A percentile compares a stretch with the other conserved stretches of the same genome.
Conservation (phyloP, 2,113 vertebrate genomes). For the Rhinogobius similis region DNA sequence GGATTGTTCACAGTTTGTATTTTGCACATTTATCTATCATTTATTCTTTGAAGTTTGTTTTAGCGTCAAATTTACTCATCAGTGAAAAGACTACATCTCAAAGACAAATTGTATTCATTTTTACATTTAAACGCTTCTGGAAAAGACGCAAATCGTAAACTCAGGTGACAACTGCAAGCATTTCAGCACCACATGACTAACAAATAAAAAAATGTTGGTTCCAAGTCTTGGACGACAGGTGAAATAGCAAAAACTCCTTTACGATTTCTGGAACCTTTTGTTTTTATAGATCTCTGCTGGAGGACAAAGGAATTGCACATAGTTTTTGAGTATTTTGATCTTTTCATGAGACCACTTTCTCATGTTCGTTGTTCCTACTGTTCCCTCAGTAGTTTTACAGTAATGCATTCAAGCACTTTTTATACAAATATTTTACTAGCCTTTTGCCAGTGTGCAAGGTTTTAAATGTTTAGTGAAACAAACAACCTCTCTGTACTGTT, state of each 20-base stretch:
- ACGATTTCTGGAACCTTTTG: not conserved
- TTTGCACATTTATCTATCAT: conserved; percentile 92
- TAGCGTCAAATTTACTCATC: conserved; percentile 81
- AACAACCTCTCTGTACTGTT: conserved; percentile 62
- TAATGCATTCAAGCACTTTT: conserved; percentile 92
- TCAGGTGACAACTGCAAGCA: conserved; percentile 75
- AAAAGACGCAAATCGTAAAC: conserved; percentile 67
- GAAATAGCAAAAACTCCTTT: not conserved
- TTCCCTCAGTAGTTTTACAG: conserved; percentile 46
- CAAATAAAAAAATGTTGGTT: conserved; percentile 32
- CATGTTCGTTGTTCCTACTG: conserved; percentile 22
- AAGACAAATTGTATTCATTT: conserved; percentile 36
- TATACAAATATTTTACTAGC: conserved; percentile 90
- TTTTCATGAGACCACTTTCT: conserved; percentile 76
- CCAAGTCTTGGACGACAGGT: not conserved
- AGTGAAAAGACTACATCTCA: conserved; percentile 40
- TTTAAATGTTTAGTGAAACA: conserved; percentile 44
- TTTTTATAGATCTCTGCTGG: not conserved
- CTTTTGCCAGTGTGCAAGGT: conserved; percentile 78
- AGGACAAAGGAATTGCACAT: not conserved
- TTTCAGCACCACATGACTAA: conserved; percentile 79
- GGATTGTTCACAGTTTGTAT: conserved; percentile 90
- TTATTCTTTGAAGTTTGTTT: conserved; percentile 74
- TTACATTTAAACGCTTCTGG: conserved; percentile 29
- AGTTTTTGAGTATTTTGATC: conserved; percentile 34